Conservation (phyloP, 2,888 invertebrate species). For the Macrostomum cliftonense region DNA sequence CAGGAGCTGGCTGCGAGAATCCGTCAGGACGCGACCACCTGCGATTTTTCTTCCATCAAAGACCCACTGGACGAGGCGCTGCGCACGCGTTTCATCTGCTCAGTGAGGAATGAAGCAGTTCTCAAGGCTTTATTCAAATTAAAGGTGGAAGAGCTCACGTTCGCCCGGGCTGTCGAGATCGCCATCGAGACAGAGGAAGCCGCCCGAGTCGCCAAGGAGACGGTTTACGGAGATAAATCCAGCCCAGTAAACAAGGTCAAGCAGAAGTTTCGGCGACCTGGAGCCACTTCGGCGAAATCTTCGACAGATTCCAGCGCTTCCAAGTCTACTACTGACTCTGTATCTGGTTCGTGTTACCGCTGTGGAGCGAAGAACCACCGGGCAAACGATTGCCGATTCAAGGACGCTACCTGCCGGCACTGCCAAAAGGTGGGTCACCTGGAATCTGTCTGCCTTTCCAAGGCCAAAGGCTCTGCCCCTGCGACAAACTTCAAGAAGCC, state of each 20-base stretch:
- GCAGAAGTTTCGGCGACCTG: conserved; percentile 3
- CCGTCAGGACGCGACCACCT: conserved; percentile 14
- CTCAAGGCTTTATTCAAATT: conserved; percentile 14
- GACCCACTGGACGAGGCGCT: conserved; percentile 14
- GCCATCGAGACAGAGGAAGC: conserved; percentile 15
- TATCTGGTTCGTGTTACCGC: too few species aligned
- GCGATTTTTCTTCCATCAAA: conserved; percentile 14
- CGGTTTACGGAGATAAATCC: conserved; percentile 10
- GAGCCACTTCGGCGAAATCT: neutral
- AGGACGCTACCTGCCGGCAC: neutral
- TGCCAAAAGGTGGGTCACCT: neutral
- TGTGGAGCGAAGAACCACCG: neutral
- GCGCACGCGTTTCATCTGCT: conserved; percentile 13
- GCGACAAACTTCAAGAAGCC: too few species aligned
- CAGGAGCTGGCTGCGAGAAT: too few species aligned
- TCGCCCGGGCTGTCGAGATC: conserved; percentile 11
- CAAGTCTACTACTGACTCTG: too few species aligned
- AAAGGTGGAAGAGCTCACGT: conserved; percentile 13
- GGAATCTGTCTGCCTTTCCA: neutral
- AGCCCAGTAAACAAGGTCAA: conserved; percentile 9
- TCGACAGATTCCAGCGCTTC: too few species aligned
- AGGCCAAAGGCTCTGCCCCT: neutral
- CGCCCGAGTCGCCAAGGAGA: conserved; percentile 14
- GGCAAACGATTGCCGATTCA: neutral
- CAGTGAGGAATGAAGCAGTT: conserved; percentile 12